Conservation (phyloP, 2,888 invertebrate genomes). For the Nephrotoma flavescens region DNA sequence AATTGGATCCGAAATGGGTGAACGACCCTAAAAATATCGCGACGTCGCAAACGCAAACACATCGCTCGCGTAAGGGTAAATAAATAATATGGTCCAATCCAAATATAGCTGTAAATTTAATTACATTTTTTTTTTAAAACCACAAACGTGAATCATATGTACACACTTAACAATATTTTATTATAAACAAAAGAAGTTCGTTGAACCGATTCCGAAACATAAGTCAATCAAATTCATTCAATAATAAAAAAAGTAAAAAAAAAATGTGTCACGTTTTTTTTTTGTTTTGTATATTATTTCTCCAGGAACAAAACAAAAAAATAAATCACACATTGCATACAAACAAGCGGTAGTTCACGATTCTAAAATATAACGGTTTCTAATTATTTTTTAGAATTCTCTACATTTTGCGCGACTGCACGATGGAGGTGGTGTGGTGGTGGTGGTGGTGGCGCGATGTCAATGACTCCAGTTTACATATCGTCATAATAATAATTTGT, state of each 20-base stretch:
- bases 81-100: background rate
- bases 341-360: conserved; percentile 1
- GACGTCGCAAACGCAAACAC: background rate
- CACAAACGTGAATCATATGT: background rate
- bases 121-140: background rate
- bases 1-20: background rate
- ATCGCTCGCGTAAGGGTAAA: background rate
- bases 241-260: background rate
- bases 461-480: background rate
- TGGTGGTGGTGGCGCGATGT: background rate
- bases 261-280: background rate
- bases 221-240: background rate
- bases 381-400: background rate
- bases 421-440: background rate
- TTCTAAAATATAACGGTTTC: conserved; percentile 1
- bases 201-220: background rate
- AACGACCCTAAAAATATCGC: background rate
- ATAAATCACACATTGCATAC: background rate
- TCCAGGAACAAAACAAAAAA: background rate
- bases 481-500: background rate
- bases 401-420: background rate
- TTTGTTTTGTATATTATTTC: background rate
- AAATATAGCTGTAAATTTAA: background rate
- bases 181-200: background rate
- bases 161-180: background rate